phyloP scores from a whole-genome alignment of 2,888 invertebrate genomes.

The Serripes groenlandicus region DNA sequence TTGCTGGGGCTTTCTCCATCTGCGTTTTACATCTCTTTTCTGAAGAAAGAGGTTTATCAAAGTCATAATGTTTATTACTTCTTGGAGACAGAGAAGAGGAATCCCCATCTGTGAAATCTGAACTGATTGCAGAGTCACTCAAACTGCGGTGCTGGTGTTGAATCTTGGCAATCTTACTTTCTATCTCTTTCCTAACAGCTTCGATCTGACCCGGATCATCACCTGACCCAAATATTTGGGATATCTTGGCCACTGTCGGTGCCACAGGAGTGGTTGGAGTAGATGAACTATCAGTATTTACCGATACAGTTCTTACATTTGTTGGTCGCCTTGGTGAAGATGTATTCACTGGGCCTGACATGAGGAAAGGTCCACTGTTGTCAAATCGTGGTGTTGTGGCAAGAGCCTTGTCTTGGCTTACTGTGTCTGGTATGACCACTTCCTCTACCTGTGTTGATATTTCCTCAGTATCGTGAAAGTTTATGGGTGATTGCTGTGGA shows the following conservation, averaged over 20 bases:
- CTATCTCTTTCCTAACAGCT: constrained; percentile 69
- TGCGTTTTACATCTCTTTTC: constrained; percentile 23
- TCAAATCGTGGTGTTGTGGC: constrained; percentile 33
- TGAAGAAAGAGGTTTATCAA: constrained; percentile 51
- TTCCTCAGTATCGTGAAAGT: constrained; percentile 17
- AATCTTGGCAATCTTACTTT: constrained; percentile 72
- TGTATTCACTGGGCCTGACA: constrained; percentile 41
- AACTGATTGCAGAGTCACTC: constrained; percentile 84
- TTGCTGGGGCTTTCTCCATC: neutral
- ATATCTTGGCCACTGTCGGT: neutral
- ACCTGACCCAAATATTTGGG: constrained; percentile 27
- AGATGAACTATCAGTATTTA: constrained; percentile 67
- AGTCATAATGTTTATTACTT: constrained; percentile 68
- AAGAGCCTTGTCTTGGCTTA: constrained; percentile 3
- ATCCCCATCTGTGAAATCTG: constrained; percentile 82
- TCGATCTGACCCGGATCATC: constrained; percentile 63
- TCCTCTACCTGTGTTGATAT: constrained; percentile 38
- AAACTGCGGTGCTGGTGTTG: constrained; percentile 73
- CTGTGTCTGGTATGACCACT: constrained; percentile 62
- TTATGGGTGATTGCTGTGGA: constrained; percentile 58
- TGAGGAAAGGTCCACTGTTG: neutral
- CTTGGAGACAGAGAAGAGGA: constrained; percentile 76
- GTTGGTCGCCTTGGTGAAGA: constrained; percentile 44
- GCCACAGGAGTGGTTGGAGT: neutral
- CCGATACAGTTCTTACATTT: constrained; percentile 69